Evolutionary conservation across 2,797 vertebrate genomes (phyloP), one percentile per base, ranked within the genome.

Genomic region (Pseudopleuronectes americanus): DNA sequence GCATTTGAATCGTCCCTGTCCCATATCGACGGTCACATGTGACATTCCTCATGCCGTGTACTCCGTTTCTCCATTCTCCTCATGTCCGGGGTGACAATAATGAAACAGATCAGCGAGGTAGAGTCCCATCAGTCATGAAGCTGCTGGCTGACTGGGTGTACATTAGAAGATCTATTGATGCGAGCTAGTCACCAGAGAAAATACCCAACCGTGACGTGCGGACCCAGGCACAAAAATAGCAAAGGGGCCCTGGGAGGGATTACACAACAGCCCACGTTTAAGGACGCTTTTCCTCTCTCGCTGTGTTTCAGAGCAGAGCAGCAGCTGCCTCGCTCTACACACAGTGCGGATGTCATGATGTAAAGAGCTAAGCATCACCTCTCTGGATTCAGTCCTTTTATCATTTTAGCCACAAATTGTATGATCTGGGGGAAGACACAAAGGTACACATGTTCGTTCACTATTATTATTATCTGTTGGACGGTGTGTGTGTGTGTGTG

Each of bases 141-240:
- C 95, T 94, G 95, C 94, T 93, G 93, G 89, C 95, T 92, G 96
- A 93, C 93, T 94, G 95, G 96, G 95, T 94, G 96, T 95, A 96
- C 95, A 95, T 96, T 96, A 97, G 95, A 96, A 96, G 96, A 96
- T 95, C 96, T 96, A 96, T 96, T 97, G 97, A 98, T 98, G 97
- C 96, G 95, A 97, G 96, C 96, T 92, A 96, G 96, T 97, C 97
- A 97, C 96, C 96, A 96, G 97, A 99, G 98, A 99, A 99, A 99
- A 98, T 99, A 99, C 97, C 98, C 97, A 96, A 96, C 94, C 95
- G 95, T 99, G 97, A 99, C 96, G 92, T 81, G 96, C 96, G 95
- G 96, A 97, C 96, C 96, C 97, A 97, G 96, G 96, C 95, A 97
- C 96, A 96, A 97, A 99, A 99, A 99, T 99, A 99, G 97, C 96